Evolutionary conservation across 37 sponge, comb jelly and placozoan species (phyloP).

Genomic region (Tethya wilhelma): DNA sequence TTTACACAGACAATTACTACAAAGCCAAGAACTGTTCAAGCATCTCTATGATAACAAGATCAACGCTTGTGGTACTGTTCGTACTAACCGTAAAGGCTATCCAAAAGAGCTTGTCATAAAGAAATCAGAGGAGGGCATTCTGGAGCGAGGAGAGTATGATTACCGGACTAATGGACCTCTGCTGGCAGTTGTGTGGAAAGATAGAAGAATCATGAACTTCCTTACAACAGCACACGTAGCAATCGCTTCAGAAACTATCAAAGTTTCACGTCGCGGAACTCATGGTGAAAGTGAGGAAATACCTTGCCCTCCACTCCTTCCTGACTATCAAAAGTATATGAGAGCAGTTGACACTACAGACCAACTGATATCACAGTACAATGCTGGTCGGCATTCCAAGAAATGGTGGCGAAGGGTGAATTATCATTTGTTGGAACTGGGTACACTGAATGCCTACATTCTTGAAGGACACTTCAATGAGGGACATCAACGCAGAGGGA

Average conservation of each 20-base stretch:
- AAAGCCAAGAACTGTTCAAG: neutral
- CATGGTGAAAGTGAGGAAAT: neutral
- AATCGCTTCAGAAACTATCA: neutral
- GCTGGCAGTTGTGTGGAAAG: slow-evolving; percentile 30
- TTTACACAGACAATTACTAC: neutral
- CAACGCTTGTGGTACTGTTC: slow-evolving; percentile 32
- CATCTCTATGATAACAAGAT: neutral
- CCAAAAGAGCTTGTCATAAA: slow-evolving; percentile 4
- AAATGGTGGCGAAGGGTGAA: slow-evolving; percentile 58
- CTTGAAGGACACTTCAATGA: slow-evolving; percentile 1
- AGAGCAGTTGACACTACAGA: slow-evolving; percentile 46
- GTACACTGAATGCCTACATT: slow-evolving; percentile 45
- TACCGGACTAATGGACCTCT: slow-evolving; percentile 37
- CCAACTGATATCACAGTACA: slow-evolving; percentile 32
- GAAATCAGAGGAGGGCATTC: neutral
- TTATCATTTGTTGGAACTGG: slow-evolving; percentile 17
- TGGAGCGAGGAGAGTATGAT: slow-evolving; percentile 41
- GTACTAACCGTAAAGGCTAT: slow-evolving; percentile 17
- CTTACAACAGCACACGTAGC: slow-evolving; percentile 30
- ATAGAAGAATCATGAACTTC: slow-evolving; percentile 44
- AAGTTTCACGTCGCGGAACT: neutral
- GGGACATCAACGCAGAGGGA: neutral
- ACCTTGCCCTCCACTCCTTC: slow-evolving; percentile 24
- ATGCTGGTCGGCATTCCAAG: slow-evolving; percentile 26
- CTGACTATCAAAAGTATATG: slow-evolving; percentile 52